Evolutionary conservation across 2,888 invertebrate species (phyloP), one percentile per base, ranked within the genome.

Genomic region (Noctuana brunneofusca): DNA sequence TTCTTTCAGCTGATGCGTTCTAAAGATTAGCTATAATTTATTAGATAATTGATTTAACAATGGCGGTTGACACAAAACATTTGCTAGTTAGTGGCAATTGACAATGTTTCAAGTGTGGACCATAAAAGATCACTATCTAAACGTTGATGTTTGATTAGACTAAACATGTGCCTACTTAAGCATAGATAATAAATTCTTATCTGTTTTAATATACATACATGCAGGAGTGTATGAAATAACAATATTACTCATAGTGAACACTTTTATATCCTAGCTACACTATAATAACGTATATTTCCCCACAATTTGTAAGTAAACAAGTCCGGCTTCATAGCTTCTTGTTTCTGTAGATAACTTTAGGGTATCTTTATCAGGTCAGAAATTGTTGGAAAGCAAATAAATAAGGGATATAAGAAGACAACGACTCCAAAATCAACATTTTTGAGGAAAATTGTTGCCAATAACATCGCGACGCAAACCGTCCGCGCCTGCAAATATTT

Each of bases 301-400:
- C 49, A 62, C 62, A 49, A 62, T 62, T 56, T 30, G 49, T 54
- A 49, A 62, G 55, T 27, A 54, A 59, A 54, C 54, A 55, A 49
- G 14, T n/a, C 38, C 24, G 30, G 48, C 35, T 59, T 22, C 16
- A 55, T 41, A n/a, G n/a, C n/a, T n/a, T 24, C 11, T 12, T 41
- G 11, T 1, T 1, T 43, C 27, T n/a, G 14, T 27, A 27, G n/a
- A 49, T 22, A 27, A 6, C n/a, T 14, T 14, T 14, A 24, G 9
- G 20, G 22, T 2, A 8, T 22, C 14, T 43, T 43, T 18, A n/a
- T 9, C 43, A 43, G 18, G 18, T 43, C 43, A 18, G 9, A 43
- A 18, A 9, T 9, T 11, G 18, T 18, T 43, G 18, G 9, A 18
- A 18, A 11, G 9, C 18, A 41, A 41, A 41, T 41, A 16, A 4